Evolutionary conservation across 2,113 vertebrate species (phyloP), one percentile per base, ranked within the genome.

Genomic region (Macquaria ambigua): DNA sequence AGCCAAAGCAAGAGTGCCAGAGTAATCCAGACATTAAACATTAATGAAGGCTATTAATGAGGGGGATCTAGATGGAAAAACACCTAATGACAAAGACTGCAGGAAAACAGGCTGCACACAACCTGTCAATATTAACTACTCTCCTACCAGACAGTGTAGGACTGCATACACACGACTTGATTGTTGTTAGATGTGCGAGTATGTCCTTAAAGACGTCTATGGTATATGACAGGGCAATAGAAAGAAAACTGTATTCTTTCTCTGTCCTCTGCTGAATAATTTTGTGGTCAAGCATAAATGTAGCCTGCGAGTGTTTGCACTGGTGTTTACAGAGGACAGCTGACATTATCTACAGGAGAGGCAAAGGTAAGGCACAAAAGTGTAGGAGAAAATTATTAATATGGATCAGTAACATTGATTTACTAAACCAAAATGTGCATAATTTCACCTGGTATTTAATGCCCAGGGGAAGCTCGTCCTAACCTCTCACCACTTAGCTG

Each of bases 41-140:
- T 91, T 88, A 89, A 92, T 91, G 67, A 86, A 86, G 81, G 71
- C 67, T 70, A 68, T 89, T 86, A 84, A 92, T 91, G 79, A 88
- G 72, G 62, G 16, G 59, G 58, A 64, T 80, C 67, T 67, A 77
- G 76, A 79, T 77, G 72, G 84, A 85, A 87, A 85, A 85, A 86
- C 75, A 82, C 71, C 63, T 82, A 80, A 79, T 81, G 67, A 86
- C 74, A 80, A 71, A 74, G 46, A 82, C 50, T 80, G 63, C 28
- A 52, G 48, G 68, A 74, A 83, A 77, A 74, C 43, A 56, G 28
- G 48, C 67, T 74, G 8, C 55, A 39, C 46, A 77, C 71, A 84
- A 63, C 64, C 12, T 52, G 46, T 75, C 72, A 48, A 71, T 67
- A 37, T 62, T 31, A 88, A 69, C 68, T 7, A 55, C 31, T 72